Percentiles rank a stretch among this genome's conserved stretches.
phyloP scores from a whole-genome alignment of 2,888 invertebrate species.

The Heliothis peltigera region DNA sequence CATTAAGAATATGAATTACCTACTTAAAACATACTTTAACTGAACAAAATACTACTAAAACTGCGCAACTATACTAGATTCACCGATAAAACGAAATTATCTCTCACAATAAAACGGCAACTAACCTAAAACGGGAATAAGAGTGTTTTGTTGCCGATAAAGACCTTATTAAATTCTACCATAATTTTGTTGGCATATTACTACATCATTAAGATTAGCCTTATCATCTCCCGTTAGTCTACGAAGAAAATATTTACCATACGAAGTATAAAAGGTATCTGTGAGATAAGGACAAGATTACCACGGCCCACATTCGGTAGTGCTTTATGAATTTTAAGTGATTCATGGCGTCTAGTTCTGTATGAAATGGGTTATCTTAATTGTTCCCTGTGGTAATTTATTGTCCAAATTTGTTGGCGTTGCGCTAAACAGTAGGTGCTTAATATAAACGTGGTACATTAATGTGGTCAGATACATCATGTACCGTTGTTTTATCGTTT shows the following conservation, averaged over 20 bases:
- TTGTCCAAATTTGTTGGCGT: constrained; percentile 60
- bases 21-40: constrained; percentile 42
- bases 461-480: constrained; percentile 58
- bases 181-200: constrained; percentile 75
- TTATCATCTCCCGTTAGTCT: constrained; percentile 79
- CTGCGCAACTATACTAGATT: constrained; percentile 54
- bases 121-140: constrained; percentile 73
- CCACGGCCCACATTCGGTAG: constrained; percentile 79
- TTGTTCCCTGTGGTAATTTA: constrained; percentile 70
- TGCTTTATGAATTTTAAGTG: constrained; percentile 79
- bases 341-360: constrained; percentile 72
- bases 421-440: constrained; percentile 59
- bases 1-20: constrained; percentile 42
- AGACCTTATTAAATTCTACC: constrained; percentile 77
- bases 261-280: constrained; percentile 71
- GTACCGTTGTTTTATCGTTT: constrained; percentile 56
- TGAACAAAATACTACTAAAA: constrained; percentile 45
- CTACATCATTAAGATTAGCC: constrained; percentile 80
- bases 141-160: constrained; percentile 78
- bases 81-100: constrained; percentile 74
- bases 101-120: constrained; percentile 72
- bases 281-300: constrained; percentile 79
- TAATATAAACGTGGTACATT: constrained; percentile 60
- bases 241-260: constrained; percentile 77
- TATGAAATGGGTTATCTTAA: constrained; percentile 81